Evolutionary conservation across 2,113 vertebrate species (phyloP).

Genomic region (Opisthocomus hoazin): DNA sequence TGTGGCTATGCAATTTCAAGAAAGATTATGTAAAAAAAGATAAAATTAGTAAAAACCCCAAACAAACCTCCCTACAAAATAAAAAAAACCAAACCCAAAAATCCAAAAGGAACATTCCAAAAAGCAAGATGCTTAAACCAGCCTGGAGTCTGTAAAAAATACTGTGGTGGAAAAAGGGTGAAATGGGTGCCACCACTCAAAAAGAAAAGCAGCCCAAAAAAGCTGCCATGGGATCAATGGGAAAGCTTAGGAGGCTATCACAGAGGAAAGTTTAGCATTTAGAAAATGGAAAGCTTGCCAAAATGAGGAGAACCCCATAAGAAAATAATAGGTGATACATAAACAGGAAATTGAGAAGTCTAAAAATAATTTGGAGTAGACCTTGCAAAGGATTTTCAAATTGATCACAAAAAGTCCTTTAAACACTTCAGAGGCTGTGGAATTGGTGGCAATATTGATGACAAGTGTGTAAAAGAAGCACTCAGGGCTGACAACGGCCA

Average conservation of each 20-base stretch:
- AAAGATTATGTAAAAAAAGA: neutral
- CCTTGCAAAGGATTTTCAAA: neutral
- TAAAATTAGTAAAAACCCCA: neutral
- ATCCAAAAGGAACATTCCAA: neutral
- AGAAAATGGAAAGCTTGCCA: neutral
- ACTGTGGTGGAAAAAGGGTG: neutral
- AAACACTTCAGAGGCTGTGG: neutral
- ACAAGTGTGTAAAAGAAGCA: neutral
- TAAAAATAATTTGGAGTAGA: slow-evolving; percentile 26
- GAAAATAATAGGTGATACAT: neutral
- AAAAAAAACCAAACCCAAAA: neutral
- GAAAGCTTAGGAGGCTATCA: neutral
- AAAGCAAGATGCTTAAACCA: neutral
- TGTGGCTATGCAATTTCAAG: neutral
- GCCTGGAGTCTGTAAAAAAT: neutral
- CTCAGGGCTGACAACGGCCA: neutral
- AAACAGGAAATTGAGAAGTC: neutral
- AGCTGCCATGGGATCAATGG: neutral
- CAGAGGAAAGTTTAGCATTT: neutral
- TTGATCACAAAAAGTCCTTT: neutral
- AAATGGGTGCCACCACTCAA: neutral
- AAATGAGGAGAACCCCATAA: neutral
- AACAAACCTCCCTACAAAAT: neutral
- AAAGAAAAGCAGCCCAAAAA: neutral
- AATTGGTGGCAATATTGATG: neutral